Percentiles rank a stretch among this genome's conserved stretches.
phyloP scores from a whole-genome alignment of 2,888 invertebrate genomes.

The Biston betularia region DNA sequence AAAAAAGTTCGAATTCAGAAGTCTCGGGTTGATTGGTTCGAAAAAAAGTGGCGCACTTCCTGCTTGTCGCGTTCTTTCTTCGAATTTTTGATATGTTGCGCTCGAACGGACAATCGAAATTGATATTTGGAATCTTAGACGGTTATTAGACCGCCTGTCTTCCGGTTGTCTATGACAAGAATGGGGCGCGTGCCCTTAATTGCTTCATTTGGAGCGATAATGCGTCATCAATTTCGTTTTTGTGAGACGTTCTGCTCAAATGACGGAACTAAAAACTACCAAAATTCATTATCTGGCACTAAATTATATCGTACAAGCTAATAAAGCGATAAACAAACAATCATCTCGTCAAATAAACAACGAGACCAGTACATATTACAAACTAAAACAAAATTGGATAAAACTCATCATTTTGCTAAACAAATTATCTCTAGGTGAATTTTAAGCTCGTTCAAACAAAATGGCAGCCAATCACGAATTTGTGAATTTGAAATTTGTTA shows the following conservation, averaged over 20 bases:
- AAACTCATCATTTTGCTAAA: conserved; percentile 80
- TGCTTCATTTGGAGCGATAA: conserved; percentile 82
- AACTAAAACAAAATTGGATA: conserved; percentile 69
- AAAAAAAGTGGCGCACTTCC: conserved; percentile 73
- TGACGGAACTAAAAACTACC: conserved; percentile 42
- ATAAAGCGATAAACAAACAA: conserved; percentile 25
- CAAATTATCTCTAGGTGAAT: conserved; percentile 76
- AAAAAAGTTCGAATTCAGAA: conserved; percentile 52
- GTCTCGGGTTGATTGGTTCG: conserved; percentile 76
- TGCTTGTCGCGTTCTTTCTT: conserved; percentile 68
- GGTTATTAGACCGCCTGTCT: conserved; percentile 82
- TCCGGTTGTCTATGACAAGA: conserved; percentile 68
- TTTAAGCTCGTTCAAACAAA: conserved; percentile 80
- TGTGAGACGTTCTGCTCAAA: conserved; percentile 59
- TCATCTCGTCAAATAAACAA: conserved; percentile 44
- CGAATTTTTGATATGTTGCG: conserved; percentile 67
- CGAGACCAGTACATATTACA: conserved; percentile 60
- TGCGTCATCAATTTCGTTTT: conserved; percentile 61
- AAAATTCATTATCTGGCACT: conserved; percentile 29
- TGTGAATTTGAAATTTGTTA: conserved; percentile 86
- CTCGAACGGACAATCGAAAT: conserved; percentile 78
- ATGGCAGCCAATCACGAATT: conserved; percentile 84
- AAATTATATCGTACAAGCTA: conserved; percentile 22
- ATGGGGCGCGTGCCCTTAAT: conserved; percentile 80
- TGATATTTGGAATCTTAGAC: conserved; percentile 83